Evolutionary conservation across 2,888 invertebrate genomes (phyloP), one percentile per base, ranked within the genome.

Genomic region (Crocallis elinguaria): DNA sequence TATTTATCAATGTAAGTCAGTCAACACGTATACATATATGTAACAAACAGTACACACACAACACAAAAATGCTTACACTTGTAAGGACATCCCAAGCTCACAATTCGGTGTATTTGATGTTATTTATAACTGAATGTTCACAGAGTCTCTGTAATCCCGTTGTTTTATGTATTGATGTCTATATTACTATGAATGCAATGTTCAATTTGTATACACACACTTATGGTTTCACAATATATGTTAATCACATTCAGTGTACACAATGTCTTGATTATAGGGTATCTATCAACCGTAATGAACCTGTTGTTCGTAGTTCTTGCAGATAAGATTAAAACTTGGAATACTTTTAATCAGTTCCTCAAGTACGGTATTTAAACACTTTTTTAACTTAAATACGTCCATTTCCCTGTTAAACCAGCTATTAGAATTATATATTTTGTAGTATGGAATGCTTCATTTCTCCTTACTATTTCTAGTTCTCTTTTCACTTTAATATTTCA

Each of bases 361-460:
- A 73, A 73, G 72, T 75, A 79, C 75, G 77, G 73, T 76, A 73
- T 72, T 63, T 60, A 69, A 77, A 69, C 59, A 71, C 71, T 75
- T 76, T 79, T 71, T 79, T 71, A 59, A 59, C 63, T 68, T 73
- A 77, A 79, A 57, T 71, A 86, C 90, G 91, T 91, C 91, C 90
- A 91, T 89, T 88, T 91, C 90, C 90, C 90, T 91, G 90, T 91
- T 91, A 91, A 91, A 76, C 81, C 88, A 89, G 90, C 91, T 90
- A 88, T 88, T 89, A 88, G 87, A 80, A 75, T 73, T 75, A 76
- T 82, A 77, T 84, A 82, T 82, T 84, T 81, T 79, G 88, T 91
- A 89, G 90, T 76, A 87, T 89, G 90, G 90, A 91, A 91, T 91
- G 91, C 91, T 91, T 91, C 81, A 83, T 88, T 84, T 86, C 87